Base-by-base conservation (phyloP, 2,888 invertebrate genomes). In the Xylota sylvarum region DNA sequence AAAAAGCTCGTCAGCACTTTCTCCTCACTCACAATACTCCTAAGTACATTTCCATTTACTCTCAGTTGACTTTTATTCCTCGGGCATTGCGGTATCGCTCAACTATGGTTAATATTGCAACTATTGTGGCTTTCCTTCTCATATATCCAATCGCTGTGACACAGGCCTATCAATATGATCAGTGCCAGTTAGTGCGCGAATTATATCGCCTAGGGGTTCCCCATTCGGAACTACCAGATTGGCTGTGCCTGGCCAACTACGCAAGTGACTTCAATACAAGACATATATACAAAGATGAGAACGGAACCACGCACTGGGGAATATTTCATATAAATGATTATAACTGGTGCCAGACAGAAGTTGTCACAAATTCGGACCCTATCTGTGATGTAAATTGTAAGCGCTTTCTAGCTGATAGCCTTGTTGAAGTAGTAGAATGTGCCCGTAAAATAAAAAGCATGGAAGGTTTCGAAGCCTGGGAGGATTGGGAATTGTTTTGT, bases 201-300 rank as follows among this genome's bases (percentile, higher is more conserved):
- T 87, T 92, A 3, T 72, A 88, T 64, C 89, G 89, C 0, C 89
- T 90, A 40, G 91, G 91, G 0, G 89, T 92, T 32, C 89, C 91
- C 0, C 89, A 88, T n/a, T 69, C 62, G 7, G 90, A 90, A 52
- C 79, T 91, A 14, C 69, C 90, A 14, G 90, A 91, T 82, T 91
- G 94, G 94, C 90, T 94, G 12, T 94, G 94, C 72, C 89, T 94
- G 5, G 92, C 94, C 32, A 92, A 93, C 87, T 91, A 91, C 0
- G 94, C 94, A 89, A 94, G 94, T 81, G 90, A 91, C 0, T 90
- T 93, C 14, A 91, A 92, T 32, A 93, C 93, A 0, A 88, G 91
- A 64, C 93, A 91, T 0, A 90, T 92, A 5, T 93, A 94, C 23
- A 91, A 90, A 2, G 89, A 91, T 0, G 93, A 94, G 89, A 93